Evolutionary conservation across 2,113 vertebrate species (phyloP).

Genomic region (Tragulus kanchil): DNA sequence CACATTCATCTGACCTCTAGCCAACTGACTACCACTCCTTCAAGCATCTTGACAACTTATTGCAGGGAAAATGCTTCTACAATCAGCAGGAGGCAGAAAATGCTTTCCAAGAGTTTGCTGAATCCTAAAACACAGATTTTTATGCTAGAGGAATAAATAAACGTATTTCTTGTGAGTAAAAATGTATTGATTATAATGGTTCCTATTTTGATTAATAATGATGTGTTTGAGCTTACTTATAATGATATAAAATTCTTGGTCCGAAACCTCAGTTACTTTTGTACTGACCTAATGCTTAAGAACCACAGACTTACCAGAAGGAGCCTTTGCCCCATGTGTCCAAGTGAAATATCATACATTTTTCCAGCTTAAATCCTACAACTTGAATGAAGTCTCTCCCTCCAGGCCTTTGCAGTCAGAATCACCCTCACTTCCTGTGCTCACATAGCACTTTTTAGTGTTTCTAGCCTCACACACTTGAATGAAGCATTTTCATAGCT

Average conservation of each 20-base stretch:
- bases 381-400: background rate
- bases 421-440: background rate
- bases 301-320: background rate
- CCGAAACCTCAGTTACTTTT: too few species aligned
- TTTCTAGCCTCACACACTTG: conserved; percentile 31
- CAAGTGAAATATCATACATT: background rate
- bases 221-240: background rate
- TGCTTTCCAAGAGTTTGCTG: background rate
- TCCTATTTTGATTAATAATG: background rate
- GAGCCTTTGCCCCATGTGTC: background rate
- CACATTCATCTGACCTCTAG: background rate
- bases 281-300: background rate
- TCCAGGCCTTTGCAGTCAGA: background rate
- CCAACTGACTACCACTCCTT: background rate
- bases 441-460: background rate
- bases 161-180: background rate
- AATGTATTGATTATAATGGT: background rate
- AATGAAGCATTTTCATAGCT: too few species aligned
- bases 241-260: background rate
- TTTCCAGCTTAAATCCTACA: background rate
- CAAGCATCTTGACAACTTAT: background rate
- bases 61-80: background rate
- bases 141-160: background rate
- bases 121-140: background rate
- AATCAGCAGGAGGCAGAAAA: background rate